Percentiles rank a stretch among this genome's conserved stretches.
Evolutionary conservation across 1,140 invertebrate species (phyloP).

Genomic region (Neomicropteryx cornuta): DNA sequence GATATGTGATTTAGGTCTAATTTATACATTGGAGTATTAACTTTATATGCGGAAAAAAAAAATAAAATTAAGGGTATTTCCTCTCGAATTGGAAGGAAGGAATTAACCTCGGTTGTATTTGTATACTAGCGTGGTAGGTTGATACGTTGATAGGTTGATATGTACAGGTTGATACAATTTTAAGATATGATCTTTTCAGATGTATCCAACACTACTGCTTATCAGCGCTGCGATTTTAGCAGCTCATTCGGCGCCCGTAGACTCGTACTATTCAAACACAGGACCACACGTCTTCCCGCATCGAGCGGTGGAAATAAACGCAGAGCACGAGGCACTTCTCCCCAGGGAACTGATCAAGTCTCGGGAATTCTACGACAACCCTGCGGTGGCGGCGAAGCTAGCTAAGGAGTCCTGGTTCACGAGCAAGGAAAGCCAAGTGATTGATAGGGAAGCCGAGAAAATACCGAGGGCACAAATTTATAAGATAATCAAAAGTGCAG

Average conservation of each 20-base stretch:
- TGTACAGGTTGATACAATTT: no score
- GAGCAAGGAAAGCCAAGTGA: constrained; percentile 60
- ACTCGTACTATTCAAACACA: constrained; percentile 1
- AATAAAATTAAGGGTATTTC: no score
- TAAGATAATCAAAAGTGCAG: constrained; percentile 58
- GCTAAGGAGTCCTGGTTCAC: constrained; percentile 66
- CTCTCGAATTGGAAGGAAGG: no score
- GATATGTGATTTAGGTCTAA: no score
- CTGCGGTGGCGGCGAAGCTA: constrained; percentile 52
- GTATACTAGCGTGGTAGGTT: no score
- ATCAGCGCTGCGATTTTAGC: no score
- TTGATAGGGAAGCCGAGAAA: constrained; percentile 63
- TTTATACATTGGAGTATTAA: no score
- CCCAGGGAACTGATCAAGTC: constrained; percentile 49
- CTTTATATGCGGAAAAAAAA: no score
- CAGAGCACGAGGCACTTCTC: constrained; percentile 30
- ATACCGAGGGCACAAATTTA: constrained; percentile 65
- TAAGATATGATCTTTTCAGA: no score
- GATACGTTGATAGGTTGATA: no score
- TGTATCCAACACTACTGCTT: no score
- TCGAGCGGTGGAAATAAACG: constrained; percentile 32
- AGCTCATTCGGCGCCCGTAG: constrained; percentile 8
- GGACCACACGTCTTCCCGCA: constrained; percentile 21
- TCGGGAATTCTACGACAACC: constrained; percentile 62
- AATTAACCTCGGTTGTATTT: no score